A percentile compares a stretch with the other conserved stretches of the same genome.
Evolutionary conservation across 2,888 invertebrate genomes (phyloP).

Genomic region (Aphodius sticticus): DNA sequence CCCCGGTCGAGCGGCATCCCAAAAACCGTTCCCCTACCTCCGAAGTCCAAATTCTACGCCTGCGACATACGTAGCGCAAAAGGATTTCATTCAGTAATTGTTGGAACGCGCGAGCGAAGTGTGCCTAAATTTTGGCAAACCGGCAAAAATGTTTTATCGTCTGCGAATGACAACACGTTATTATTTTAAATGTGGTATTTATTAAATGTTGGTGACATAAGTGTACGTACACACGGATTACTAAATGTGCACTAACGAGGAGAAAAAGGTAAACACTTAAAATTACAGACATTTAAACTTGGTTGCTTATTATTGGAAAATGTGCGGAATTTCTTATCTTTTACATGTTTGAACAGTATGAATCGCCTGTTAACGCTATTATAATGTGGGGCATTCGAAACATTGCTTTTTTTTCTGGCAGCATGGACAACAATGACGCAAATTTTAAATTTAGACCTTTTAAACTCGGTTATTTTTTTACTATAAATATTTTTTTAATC

Average conservation of each 20-base stretch:
- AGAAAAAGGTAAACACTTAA: constrained; percentile 58
- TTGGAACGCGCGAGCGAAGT: background rate
- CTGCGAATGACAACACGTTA: background rate
- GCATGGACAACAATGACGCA: background rate
- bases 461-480: background rate
- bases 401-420: background rate
- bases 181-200: background rate
- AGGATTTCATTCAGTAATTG: background rate
- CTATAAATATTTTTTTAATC: constrained; percentile 21
- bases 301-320: constrained; percentile 12
- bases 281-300: constrained; percentile 4
- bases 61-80: background rate
- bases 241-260: constrained; percentile 62
- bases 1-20: background rate
- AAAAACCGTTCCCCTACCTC: background rate
- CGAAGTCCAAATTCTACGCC: background rate
- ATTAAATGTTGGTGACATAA: background rate
- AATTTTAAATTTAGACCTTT: background rate
- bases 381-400: background rate
- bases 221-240: constrained; percentile 10
- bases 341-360: constrained; percentile 13
- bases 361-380: constrained; percentile 5
- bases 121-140: background rate
- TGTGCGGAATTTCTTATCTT: constrained; percentile 14
- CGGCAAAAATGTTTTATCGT: constrained; percentile 9